Evolutionary conservation across 2,113 vertebrate genomes (phyloP).

Genomic region (Thalassarche chlororhynchos): DNA sequence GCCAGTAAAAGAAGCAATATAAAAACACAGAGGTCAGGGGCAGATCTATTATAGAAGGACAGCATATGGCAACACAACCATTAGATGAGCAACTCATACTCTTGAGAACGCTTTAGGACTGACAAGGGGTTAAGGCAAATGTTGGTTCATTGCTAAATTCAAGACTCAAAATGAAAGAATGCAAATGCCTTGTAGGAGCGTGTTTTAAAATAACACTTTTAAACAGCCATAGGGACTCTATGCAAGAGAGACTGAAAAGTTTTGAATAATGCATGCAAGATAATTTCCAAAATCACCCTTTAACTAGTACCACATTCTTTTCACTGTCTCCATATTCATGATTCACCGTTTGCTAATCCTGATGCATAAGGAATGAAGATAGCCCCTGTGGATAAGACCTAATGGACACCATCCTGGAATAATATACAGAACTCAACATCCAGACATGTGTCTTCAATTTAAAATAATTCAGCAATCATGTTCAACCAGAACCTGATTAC

Average conservation of each 20-base stretch:
- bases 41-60: conserved; percentile 63
- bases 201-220: conserved; percentile 65
- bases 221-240: conserved; percentile 54
- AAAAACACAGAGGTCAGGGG: conserved; percentile 70
- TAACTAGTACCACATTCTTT: conserved; percentile 80
- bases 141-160: conserved; percentile 68
- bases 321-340: conserved; percentile 73
- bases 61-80: conserved; percentile 57
- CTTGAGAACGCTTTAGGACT: conserved; percentile 67
- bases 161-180: conserved; percentile 61
- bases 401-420: conserved; percentile 85
- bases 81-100: conserved; percentile 73
- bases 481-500: conserved; percentile 87
- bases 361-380: conserved; percentile 81
- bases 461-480: conserved; percentile 89
- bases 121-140: conserved; percentile 73
- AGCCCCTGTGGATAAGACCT: conserved; percentile 82
- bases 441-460: conserved; percentile 88
- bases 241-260: conserved; percentile 58
- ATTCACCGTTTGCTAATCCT: conserved; percentile 76
- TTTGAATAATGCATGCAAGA: conserved; percentile 79
- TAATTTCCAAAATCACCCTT: conserved; percentile 76
- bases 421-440: conserved; percentile 76
- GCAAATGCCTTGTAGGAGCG: conserved; percentile 43
- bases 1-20: conserved; percentile 40